These are phyloP conservation scores for Gasterosteus aculeatus DNA, from an alignment of 2,113 vertebrate genomes.

Conservation along the genomic window DNA sequence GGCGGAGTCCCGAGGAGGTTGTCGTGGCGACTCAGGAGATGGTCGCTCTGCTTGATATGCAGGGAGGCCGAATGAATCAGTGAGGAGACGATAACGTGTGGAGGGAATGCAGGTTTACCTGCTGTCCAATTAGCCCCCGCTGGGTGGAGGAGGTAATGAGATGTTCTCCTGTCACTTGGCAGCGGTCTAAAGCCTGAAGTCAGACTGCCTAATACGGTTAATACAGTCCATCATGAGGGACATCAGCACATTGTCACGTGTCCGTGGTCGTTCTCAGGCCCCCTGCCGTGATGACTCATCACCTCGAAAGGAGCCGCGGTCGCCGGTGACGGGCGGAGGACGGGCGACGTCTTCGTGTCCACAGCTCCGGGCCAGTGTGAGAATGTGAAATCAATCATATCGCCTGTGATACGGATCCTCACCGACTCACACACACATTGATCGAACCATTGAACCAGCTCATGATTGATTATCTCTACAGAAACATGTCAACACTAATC, in stretches of 20 bases:
- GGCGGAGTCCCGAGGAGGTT: constrained; percentile 13
- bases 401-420: constrained; percentile 30
- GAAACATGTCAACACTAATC: background rate
- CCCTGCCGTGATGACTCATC: background rate
- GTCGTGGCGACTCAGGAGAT: constrained; percentile 8
- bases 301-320: background rate
- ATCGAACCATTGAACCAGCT: too few species aligned
- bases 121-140: constrained; percentile 56
- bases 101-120: constrained; percentile 48
- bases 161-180: constrained; percentile 19
- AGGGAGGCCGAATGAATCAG: too few species aligned
- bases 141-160: constrained; percentile 38
- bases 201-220: background rate
- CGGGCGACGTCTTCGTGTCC: background rate
- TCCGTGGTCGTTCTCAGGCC: too few species aligned
- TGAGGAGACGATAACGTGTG: too few species aligned
- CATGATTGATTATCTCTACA: background rate
- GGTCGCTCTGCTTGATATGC: too few species aligned
- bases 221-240: background rate
- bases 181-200: too few species aligned
- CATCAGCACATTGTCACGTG: too few species aligned
- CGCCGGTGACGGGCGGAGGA: background rate
- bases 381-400: constrained; percentile 40
- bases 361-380: constrained; percentile 13
- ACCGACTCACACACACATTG: constrained; percentile 1